phyloP scores from a whole-genome alignment of 1,140 invertebrate species.

The Branchinecta lindahli region DNA sequence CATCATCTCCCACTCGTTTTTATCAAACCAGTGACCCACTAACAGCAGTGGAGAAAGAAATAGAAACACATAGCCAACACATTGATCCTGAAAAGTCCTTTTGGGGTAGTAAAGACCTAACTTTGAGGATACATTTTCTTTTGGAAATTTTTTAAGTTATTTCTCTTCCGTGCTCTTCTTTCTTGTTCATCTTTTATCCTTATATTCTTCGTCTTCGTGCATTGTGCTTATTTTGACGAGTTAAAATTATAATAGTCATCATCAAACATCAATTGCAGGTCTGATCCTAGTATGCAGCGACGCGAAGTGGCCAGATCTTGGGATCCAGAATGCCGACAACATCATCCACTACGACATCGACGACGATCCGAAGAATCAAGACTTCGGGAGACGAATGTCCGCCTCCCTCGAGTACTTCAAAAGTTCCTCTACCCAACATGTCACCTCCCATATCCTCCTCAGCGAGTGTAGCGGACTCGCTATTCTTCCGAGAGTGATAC shows the following conservation, averaged over 20 bases:
- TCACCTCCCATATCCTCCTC: neutral
- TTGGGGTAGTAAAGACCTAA: no score
- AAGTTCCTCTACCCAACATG: neutral
- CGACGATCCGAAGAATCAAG: neutral
- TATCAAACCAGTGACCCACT: no score
- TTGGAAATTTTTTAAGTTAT: no score
- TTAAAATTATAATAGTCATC: neutral
- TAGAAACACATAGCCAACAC: no score
- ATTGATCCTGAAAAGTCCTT: no score
- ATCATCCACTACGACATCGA: neutral
- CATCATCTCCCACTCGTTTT: no score
- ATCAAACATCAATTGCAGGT: neutral
- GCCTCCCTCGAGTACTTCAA: neutral
- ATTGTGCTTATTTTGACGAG: no score
- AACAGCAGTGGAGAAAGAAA: no score
- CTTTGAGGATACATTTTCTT: no score
- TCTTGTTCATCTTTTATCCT: no score
- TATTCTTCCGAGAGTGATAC: neutral
- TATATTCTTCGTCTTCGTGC: no score
- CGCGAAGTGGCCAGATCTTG: neutral
- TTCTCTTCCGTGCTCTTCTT: no score
- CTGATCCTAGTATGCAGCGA: neutral
- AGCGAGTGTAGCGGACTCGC: neutral
- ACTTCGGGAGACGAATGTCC: neutral
- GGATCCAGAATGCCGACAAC: neutral